Evolutionary conservation across 2,113 vertebrate species (phyloP).

Genomic region (Emydocephalus ijimae): DNA sequence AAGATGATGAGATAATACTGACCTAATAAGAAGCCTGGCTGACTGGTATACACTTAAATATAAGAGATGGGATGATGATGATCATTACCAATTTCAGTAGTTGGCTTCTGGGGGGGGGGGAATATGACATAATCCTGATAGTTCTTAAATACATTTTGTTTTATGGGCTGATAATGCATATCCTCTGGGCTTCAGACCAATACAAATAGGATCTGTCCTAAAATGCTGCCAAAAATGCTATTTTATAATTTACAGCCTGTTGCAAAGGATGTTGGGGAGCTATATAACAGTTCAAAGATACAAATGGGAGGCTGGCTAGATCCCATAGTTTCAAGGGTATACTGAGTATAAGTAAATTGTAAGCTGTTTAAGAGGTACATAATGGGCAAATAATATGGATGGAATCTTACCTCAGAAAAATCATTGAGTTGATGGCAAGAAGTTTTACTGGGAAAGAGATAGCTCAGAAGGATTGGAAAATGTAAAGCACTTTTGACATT

Average conservation of each 20-base stretch:
- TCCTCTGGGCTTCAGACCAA: conserved; percentile 41
- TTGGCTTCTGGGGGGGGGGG: conserved; percentile 26
- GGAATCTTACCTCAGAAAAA: conserved; percentile 3
- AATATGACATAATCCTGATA: conserved; percentile 44
- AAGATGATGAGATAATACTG: conserved; percentile 58
- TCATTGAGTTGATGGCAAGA: neutral
- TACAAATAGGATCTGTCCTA: conserved; percentile 46
- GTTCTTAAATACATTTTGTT: conserved; percentile 51
- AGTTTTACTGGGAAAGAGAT: conserved; percentile 4
- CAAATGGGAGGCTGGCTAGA: neutral
- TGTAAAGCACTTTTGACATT: neutral
- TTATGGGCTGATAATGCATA: conserved; percentile 51
- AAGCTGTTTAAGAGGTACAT: neutral
- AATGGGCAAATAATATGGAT: neutral
- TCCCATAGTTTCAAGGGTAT: conserved; percentile 13
- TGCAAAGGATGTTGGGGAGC: conserved; percentile 48
- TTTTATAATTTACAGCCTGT: conserved; percentile 55
- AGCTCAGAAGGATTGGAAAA: neutral
- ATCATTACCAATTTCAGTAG: conserved; percentile 53
- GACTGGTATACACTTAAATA: conserved; percentile 30
- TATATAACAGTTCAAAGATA: conserved; percentile 37
- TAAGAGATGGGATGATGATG: conserved; percentile 57
- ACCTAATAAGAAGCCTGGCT: conserved; percentile 4
- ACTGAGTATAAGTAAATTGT: conserved; percentile 1
- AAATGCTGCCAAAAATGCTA: conserved; percentile 57